Conservation (phyloP, 1,140 invertebrate genomes). For the Drosophila orena region DNA sequence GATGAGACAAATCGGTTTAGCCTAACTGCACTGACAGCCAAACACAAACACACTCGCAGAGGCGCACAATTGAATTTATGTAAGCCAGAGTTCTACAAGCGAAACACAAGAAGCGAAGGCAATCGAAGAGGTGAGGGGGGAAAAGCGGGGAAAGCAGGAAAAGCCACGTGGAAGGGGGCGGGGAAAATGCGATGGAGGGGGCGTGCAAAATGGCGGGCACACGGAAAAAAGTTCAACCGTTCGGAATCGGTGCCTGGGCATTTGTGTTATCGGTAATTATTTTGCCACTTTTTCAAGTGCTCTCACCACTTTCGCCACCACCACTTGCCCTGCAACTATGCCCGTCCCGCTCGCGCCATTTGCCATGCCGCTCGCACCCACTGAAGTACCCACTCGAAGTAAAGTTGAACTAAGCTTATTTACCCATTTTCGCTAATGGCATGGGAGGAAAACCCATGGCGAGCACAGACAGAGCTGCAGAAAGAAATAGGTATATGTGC, state of each 20-base stretch:
- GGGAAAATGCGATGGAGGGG: neutral
- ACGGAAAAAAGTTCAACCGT: constrained; percentile 25
- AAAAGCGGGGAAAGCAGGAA: neutral
- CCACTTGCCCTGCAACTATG: constrained; percentile 6
- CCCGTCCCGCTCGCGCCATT: neutral
- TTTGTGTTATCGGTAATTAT: constrained; percentile 67
- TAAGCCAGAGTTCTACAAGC: constrained; percentile 38
- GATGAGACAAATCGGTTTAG: constrained; percentile 62
- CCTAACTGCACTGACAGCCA: constrained; percentile 57
- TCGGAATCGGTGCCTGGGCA: constrained; percentile 33
- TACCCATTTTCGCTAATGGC: constrained; percentile 39
- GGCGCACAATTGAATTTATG: constrained; percentile 70
- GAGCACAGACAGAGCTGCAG: constrained; percentile 9
- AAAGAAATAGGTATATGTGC: neutral
- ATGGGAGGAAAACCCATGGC: constrained; percentile 6
- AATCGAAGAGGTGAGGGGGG: neutral
- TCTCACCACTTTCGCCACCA: constrained; percentile 35
- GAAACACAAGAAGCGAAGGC: constrained; percentile 10
- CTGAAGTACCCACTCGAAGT: neutral
- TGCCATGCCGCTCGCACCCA: neutral
- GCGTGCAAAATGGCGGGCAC: neutral
- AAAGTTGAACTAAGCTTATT: constrained; percentile 35
- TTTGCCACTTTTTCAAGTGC: constrained; percentile 68
- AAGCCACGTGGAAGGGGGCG: constrained; percentile 5
- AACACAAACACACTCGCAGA: constrained; percentile 40